Base-by-base conservation (phyloP, 1,140 invertebrate genomes). In the Caenorhabditis remanei region DNA sequence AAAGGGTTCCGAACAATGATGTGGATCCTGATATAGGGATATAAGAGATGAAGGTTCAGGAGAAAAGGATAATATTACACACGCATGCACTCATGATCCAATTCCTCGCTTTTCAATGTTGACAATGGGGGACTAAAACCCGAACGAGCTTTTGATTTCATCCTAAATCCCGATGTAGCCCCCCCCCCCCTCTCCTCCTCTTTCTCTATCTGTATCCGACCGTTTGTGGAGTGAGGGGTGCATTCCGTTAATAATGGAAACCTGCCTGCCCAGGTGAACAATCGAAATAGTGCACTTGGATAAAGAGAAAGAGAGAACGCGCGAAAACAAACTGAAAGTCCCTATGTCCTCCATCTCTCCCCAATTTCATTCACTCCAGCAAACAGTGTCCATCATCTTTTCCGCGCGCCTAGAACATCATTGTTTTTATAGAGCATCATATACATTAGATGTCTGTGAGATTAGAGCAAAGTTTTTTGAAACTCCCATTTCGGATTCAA, bases 181-280 rank as follows among this genome's bases (percentile, higher is more conserved):
- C 6, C n/a, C 40, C 21, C 40, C 41, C 41, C 19, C 63, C 5
- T 53, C 16, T 53, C 50, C 50, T 16, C 50, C 13, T 53, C 13
- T 53, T 14, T 53, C 16, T 53, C 50, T 53, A 53, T 53, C 50
- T 53, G 16, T 41, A 6, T 14, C 43, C 71, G 71, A 19, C 71
- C 71, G 71, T 79, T 79, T 79, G 71, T 53, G 71, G 71, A 79
- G 71, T 21, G 71, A 50, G 71, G 40, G 65, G 71, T 79, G 71
- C 71, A 79, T 79, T 79, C 46, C 71, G 71, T 79, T 79, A 79
- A 79, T 79, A 79, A 79, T 79, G 71, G n/a, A 79, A 79, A 79
- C 71, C 71, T 79, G 71, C 43, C 71, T 24, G 65, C 32, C 65
- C 40, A 43, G 71, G 21, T 24, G 46, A 48, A 71, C 65, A 46